Base-by-base conservation (phyloP, 2,797 vertebrate species). In the Lindbergichthys nudifrons region DNA sequence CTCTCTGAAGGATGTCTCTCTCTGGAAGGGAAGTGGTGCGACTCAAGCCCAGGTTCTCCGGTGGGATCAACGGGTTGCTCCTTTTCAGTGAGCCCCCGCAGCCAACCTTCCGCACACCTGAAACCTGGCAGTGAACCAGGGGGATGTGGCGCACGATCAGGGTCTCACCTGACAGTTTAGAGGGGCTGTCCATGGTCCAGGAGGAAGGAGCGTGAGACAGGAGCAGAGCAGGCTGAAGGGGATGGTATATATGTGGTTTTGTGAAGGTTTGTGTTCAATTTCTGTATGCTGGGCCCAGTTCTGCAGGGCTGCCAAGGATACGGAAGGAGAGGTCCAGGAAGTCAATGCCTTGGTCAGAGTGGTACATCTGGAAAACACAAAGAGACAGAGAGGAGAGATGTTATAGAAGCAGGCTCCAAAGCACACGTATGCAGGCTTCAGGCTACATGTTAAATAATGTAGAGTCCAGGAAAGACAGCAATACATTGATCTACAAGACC, bases 101-200 rank as follows among this genome's bases (percentile, higher is more conserved):
- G 88, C 88, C 79, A 1, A 88, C 95, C 85, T 95, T 94, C 21
- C 94, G 91, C 2, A 87, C 75, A 4, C 96, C 96, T 0, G 96
- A 96, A 73, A 99, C 96, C 89, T 98, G 97, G 88, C 98, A 99
- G 80, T 99, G 98, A 70, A 99, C 96, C 92, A 99, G 93, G n/a
- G 98, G 98, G 79, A 99, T 97, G 91, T 99, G 98, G 88, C 98
- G 98, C 80, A 99, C 98, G 14, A 99, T 97, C 88, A 99, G 93
- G 1, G 98, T 98, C 91, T 99, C 98, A 36, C 97, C 97, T 23
- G 96, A 92, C 87, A 98, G 94, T 87, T 98, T 97, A 9, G 95
- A 96, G 50, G 96, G 93, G 94, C 96, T 96, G 95, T 97, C 96
- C 98, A 99, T 99, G 88, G 74, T 94, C 60, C 76, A 45, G 48